Conservation (phyloP, 2,888 invertebrate genomes). For the Heteromurus nitidus region DNA sequence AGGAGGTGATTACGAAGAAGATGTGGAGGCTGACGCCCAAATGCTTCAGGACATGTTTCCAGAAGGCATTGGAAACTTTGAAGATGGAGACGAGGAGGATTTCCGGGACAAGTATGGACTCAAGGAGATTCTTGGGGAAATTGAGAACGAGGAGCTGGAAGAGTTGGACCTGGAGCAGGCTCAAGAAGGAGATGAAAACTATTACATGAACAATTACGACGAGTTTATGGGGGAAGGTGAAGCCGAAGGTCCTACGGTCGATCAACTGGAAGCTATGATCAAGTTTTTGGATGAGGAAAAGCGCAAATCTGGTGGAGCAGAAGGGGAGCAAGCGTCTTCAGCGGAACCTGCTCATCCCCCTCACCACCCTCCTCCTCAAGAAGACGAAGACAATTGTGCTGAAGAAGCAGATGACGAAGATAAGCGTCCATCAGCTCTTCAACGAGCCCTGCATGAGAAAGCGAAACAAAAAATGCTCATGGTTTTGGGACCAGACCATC, state of each 20-base stretch:
- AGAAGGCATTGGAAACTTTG: slow-evolving; percentile 42
- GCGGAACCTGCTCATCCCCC: background rate
- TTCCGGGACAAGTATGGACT: slow-evolving; percentile 52
- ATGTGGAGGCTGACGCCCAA: slow-evolving; percentile 3
- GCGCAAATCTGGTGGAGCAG: slow-evolving; percentile 23
- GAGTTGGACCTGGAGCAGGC: background rate
- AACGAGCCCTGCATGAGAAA: background rate
- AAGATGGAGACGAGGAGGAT: slow-evolving; percentile 56
- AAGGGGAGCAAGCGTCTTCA: background rate
- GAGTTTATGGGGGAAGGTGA: slow-evolving; percentile 47
- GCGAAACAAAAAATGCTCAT: slow-evolving; percentile 74
- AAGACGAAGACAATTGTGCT: slow-evolving; percentile 7
- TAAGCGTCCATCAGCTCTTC: background rate
- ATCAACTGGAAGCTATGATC: slow-evolving; percentile 61
- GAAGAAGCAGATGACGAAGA: slow-evolving; percentile 1
- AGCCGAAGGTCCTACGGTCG: slow-evolving; percentile 41
- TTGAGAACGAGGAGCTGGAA: slow-evolving; percentile 52
- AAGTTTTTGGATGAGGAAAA: slow-evolving; percentile 56
- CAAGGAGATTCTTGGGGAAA: slow-evolving; percentile 55
- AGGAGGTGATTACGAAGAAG: background rate
- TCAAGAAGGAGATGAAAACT: background rate
- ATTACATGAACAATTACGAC: slow-evolving; percentile 23
- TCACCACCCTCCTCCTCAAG: background rate
- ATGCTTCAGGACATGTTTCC: slow-evolving; percentile 51
- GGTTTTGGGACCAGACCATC: slow-evolving; percentile 84